These are phyloP conservation scores for Platyscapa corneri DNA, from an alignment of 1,140 invertebrate species.

Conservation along the genomic window DNA sequence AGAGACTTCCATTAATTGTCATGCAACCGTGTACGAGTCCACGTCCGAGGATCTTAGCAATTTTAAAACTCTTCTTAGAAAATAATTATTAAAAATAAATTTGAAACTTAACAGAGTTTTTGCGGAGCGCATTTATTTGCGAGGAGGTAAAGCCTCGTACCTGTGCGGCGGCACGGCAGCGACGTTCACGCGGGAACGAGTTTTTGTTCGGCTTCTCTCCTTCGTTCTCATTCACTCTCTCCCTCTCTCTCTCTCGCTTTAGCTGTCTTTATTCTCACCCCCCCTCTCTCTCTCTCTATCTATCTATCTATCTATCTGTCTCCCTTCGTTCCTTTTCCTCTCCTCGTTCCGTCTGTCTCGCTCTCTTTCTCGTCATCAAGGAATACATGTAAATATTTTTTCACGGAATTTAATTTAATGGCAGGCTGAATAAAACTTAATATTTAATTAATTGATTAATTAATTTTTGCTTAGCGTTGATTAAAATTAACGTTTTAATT, in stretches of 20 bases:
- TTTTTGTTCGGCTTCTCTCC: conserved; percentile 64
- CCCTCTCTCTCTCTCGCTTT: conserved; percentile 11
- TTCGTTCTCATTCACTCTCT: conserved; percentile 58
- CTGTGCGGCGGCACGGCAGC: conserved; percentile 1
- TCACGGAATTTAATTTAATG: too few relatives aligned
- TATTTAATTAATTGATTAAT: neutral
- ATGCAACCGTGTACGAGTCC: neutral
- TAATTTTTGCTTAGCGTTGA: neutral
- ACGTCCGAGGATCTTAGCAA: neutral
- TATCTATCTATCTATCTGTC: neutral
- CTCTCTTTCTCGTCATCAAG: too few relatives aligned
- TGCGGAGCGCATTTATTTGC: conserved; percentile 38
- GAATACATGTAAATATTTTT: too few relatives aligned
- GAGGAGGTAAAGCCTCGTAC: conserved; percentile 31
- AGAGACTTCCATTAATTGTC: neutral
- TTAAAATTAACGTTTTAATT: neutral
- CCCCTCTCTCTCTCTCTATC: conserved; percentile 6
- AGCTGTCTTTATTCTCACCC: conserved; percentile 27
- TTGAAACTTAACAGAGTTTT: conserved; percentile 38
- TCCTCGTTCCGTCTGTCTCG: neutral
- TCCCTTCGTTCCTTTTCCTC: neutral
- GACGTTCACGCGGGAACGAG: conserved; percentile 58
- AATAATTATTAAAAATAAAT: conserved; percentile 35
- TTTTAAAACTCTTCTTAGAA: neutral
- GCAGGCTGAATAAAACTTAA: too few relatives aligned